phyloP scores from a whole-genome alignment of 2,113 vertebrate species.

The Sterrhoptilus dennistouni region DNA sequence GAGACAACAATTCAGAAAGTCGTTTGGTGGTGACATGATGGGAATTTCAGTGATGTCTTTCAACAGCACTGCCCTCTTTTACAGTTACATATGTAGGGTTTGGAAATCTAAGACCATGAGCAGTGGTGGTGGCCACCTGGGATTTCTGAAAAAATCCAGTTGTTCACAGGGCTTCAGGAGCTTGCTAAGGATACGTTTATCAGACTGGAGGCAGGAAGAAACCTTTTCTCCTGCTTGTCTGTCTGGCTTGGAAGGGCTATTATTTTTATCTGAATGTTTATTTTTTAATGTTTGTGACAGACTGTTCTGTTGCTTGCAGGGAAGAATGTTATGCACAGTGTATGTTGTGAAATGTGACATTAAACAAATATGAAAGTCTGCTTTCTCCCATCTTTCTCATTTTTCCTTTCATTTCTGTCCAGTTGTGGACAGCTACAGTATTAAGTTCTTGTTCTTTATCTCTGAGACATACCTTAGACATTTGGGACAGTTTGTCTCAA shows the following conservation, averaged over 20 bases:
- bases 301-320: slow-evolving; percentile 19
- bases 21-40: accelerated
- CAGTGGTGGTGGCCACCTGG: neutral
- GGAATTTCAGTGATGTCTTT: neutral
- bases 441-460: neutral
- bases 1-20: neutral
- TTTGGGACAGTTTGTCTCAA: neutral
- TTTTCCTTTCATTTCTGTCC: neutral
- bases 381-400: neutral
- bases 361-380: slow-evolving; percentile 40
- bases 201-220: neutral
- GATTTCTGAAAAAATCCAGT: neutral
- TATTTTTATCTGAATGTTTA: slow-evolving; percentile 6
- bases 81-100: neutral
- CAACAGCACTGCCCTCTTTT: neutral
- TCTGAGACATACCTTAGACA: neutral
- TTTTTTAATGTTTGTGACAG: slow-evolving; percentile 25
- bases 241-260: neutral
- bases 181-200: accelerated
- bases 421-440: neutral
- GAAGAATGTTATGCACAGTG: neutral
- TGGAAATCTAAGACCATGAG: neutral
- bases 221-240: neutral
- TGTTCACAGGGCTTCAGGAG: neutral
- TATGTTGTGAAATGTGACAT: neutral